These are phyloP conservation scores for Gerosis bhagava DNA, from an alignment of 2,888 invertebrate genomes.

Conservation along the genomic window DNA sequence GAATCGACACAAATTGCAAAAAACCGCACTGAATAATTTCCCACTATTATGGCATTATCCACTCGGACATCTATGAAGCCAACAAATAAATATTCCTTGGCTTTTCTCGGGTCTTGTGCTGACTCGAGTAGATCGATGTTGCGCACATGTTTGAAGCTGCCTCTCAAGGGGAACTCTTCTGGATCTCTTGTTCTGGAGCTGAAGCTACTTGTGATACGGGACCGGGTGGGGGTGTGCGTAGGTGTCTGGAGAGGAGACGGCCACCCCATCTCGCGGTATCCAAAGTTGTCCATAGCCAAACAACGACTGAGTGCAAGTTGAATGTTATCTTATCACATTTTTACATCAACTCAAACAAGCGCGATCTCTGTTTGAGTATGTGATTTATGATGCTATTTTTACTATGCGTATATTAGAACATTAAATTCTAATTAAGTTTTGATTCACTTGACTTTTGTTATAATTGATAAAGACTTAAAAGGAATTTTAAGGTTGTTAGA, in stretches of 20 bases:
- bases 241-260: constrained; percentile 63
- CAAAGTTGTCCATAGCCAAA: constrained; percentile 83
- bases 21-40: no score
- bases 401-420: constrained; percentile 46
- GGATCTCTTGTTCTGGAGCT: constrained; percentile 65
- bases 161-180: constrained; percentile 80
- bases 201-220: constrained; percentile 62
- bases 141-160: constrained; percentile 58
- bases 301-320: constrained; percentile 51
- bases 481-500: no score
- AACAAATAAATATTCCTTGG: constrained; percentile 89
- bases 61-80: no score
- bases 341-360: constrained; percentile 41
- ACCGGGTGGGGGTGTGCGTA: constrained; percentile 50
- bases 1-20: no score
- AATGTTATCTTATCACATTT: constrained; percentile 63
- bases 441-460: no score
- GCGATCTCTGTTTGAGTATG: constrained; percentile 54
- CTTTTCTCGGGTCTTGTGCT: constrained; percentile 76
- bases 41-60: no score
- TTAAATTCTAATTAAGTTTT: no score
- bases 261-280: constrained; percentile 83
- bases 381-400: constrained; percentile 72
- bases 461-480: no score
- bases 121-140: constrained; percentile 83